phyloP scores from a whole-genome alignment of 2,888 invertebrate species.

The Agrypnus murinus region DNA sequence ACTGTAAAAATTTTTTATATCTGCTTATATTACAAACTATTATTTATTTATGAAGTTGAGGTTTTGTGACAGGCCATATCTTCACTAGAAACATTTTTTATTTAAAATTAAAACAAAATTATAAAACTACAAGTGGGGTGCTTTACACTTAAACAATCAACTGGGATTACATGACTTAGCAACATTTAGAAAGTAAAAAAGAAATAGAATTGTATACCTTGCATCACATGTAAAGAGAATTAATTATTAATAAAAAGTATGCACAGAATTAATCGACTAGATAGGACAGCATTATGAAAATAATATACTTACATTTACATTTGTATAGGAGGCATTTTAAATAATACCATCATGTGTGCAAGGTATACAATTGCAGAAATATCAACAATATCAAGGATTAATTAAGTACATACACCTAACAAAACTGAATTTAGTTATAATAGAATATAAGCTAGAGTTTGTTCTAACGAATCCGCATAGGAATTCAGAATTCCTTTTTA shows the following conservation, averaged over 20 bases:
- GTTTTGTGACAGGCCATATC: no score
- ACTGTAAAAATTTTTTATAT: no score
- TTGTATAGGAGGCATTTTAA: background rate
- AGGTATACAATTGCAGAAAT: conserved; percentile 8
- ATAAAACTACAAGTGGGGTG: background rate
- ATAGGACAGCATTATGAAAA: background rate
- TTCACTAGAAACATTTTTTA: no score
- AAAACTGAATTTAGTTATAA: conserved; percentile 17
- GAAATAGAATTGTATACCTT: background rate
- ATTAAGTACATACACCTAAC: conserved; percentile 33
- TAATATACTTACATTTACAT: background rate
- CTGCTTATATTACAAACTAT: no score
- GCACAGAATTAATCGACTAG: background rate
- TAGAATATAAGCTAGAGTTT: conserved; percentile 4
- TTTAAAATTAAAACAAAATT: no score
- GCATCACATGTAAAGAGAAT: conserved; percentile 4
- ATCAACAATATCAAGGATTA: conserved; percentile 25
- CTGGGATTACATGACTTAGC: background rate
- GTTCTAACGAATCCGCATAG: background rate
- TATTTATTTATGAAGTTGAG: no score
- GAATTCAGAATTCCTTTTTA: no score
- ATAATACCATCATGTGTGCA: background rate
- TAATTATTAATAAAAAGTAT: background rate
- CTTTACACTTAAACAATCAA: conserved; percentile 6
- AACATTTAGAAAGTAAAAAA: conserved; percentile 16